Base-by-base conservation (phyloP, 1,140 invertebrate genomes). In the Dendroctonus ponderosae region DNA sequence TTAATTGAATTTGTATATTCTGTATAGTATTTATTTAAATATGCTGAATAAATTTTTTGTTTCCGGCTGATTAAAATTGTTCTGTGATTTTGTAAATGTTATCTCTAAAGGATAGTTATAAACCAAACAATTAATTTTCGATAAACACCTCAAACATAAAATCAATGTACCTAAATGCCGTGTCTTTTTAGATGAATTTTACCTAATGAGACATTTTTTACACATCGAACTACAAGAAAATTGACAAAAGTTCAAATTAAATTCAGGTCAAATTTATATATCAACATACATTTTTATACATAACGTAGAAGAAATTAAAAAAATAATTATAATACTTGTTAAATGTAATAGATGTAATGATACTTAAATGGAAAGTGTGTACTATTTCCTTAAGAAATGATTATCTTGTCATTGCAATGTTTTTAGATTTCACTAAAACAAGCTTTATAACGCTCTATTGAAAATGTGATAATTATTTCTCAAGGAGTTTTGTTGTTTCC, bases 1-100 rank as follows among this genome's bases (percentile, higher is more conserved):
- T 26, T 26, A 26, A 11, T 15, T 60, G 12, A 43, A 49, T 11
- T 59, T 66, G 64, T 66, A 66, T 57, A 66, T 66, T 65, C 46
- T 65, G 64, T 66, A 66, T 66, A 66, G 64, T 66, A 66, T 66
- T 66, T 66, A 66, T 66, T 65, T 57, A 42, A 57, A 54, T 54
- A 44, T 58, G 57, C 49, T 48, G 44, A 57, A 57, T 65, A 65
- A 58, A 5, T 9, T 14, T n/a, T 50, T 44, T 46, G 46, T 53
- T 53, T 53, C 54, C 15, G 38, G 49, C 38, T 41, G 46, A 12
- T 54, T 53, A 44, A 63, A 54, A 63, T 54, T 63, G 26, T 54
- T 54, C 50, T 63, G 50, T 63, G 61, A 63, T 63, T 63, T 46
- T 63, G 52, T 54, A 63, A 63, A 63, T 54, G 15, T 52, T 51